These are phyloP conservation scores for Hyles lineata DNA, from an alignment of 2,888 invertebrate genomes.

Conservation along the genomic window DNA sequence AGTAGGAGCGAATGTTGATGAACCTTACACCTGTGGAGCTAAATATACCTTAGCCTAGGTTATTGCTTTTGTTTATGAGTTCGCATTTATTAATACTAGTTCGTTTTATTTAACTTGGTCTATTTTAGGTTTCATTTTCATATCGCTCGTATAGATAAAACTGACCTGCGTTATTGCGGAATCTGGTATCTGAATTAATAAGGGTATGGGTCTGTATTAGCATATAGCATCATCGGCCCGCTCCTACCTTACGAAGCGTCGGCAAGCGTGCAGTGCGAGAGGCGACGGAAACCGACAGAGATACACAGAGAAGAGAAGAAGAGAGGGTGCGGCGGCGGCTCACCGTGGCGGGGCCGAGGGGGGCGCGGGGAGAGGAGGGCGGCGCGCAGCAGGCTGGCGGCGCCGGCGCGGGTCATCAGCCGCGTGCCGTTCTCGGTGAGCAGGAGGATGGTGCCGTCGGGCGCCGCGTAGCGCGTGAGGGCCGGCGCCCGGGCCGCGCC, in stretches of 20 bases:
- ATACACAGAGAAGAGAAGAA: conserved; percentile 77
- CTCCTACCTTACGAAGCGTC: conserved; percentile 82
- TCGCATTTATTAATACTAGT: background rate
- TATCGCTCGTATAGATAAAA: background rate
- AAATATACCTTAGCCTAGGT: conserved; percentile 22
- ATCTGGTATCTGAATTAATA: background rate
- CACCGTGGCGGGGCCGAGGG: conserved; percentile 82
- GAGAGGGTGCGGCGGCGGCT: conserved; percentile 80
- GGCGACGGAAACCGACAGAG: conserved; percentile 80
- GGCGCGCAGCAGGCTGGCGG: conserved; percentile 82
- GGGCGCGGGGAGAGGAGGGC: conserved; percentile 84
- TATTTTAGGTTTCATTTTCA: background rate
- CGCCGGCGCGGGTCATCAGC: conserved; percentile 82
- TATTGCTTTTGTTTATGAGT: background rate
- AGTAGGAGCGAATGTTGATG: conserved; percentile 75
- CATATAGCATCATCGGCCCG: conserved; percentile 45
- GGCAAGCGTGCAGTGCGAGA: conserved; percentile 82
- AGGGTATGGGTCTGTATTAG: background rate
- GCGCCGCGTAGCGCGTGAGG: conserved; percentile 86
- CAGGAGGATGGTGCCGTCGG: conserved; percentile 86
- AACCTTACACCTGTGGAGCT: background rate
- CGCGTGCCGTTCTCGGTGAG: conserved; percentile 87
- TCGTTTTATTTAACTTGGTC: background rate
- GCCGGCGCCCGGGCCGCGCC: conserved; percentile 74
- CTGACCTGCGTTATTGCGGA: background rate